Evolutionary conservation across 2,113 vertebrate species (phyloP).

Genomic region (Suricata suricatta): DNA sequence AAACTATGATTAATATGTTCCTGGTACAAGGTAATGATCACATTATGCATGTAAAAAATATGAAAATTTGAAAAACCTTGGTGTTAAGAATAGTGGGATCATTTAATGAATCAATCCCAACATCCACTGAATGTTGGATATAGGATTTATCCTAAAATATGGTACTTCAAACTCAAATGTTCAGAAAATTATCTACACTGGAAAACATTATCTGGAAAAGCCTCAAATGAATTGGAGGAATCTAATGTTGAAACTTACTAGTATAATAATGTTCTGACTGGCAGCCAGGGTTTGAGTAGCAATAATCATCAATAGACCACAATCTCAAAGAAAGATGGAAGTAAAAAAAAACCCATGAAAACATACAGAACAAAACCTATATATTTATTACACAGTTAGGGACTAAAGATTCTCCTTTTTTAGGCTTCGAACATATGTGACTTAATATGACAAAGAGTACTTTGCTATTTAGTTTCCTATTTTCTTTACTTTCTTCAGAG

Average conservation of each 20-base stretch:
- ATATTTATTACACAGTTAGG: neutral
- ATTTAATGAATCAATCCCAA: neutral
- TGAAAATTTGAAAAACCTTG: neutral
- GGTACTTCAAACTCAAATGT: neutral
- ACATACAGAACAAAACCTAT: neutral
- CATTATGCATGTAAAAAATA: neutral
- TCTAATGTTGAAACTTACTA: neutral
- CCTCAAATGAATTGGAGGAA: neutral
- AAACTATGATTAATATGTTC: slow-evolving; percentile 55
- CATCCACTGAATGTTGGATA: neutral
- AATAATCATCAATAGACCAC: neutral
- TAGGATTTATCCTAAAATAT: neutral
- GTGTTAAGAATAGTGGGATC: neutral
- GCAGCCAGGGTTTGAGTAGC: neutral
- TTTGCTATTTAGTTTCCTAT: neutral
- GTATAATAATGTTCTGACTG: neutral
- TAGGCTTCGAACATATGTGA: neutral
- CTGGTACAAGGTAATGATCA: neutral
- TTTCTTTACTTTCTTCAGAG: neutral
- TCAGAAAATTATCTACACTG: neutral
- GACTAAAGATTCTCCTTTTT: neutral
- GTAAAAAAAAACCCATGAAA: neutral
- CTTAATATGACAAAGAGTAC: neutral
- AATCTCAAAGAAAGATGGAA: neutral
- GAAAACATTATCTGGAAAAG: neutral